Percentiles rank a stretch among this genome's conserved stretches.
Conservation (phyloP, 2,113 vertebrate species). For the Corydoras sp. region DNA sequence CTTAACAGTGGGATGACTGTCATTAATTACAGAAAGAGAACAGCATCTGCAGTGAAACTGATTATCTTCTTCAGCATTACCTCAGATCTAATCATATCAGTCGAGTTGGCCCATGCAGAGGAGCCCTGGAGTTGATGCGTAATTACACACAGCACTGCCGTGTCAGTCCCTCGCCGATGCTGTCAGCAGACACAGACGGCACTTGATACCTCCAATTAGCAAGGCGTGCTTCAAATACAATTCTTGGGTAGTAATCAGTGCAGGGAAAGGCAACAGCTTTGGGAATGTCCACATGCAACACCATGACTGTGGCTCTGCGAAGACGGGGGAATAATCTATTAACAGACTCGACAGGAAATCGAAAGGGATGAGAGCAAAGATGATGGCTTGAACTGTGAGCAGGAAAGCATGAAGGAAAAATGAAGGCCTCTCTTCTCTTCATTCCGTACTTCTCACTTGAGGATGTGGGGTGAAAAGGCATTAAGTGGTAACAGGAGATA, state of each 20-base stretch:
- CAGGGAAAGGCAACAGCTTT: slow-evolving; percentile 18
- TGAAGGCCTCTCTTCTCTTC: slow-evolving; percentile 32
- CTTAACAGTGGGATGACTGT: not conserved
- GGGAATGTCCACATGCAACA: slow-evolving; percentile 28
- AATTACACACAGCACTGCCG: slow-evolving; percentile 38
- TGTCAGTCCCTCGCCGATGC: slow-evolving; percentile 23
- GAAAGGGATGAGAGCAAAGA: slow-evolving; percentile 45
- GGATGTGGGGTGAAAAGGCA: slow-evolving; percentile 22
- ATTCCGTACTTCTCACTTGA: not conserved
- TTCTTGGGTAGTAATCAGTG: slow-evolving; percentile 32
- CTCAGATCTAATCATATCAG: slow-evolving; percentile 16
- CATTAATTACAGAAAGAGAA: slow-evolving; percentile 25
- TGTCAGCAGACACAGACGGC: slow-evolving; percentile 34
- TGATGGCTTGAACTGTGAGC: slow-evolving; percentile 42
- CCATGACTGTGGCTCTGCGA: slow-evolving; percentile 16
- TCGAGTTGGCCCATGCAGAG: slow-evolving; percentile 19
- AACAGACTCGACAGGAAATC: slow-evolving; percentile 45
- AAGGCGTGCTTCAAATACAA: slow-evolving; percentile 13
- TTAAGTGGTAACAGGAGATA: slow-evolving; percentile 36
- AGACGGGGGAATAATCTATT: slow-evolving; percentile 46
- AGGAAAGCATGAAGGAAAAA: slow-evolving; percentile 46
- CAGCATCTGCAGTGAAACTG: slow-evolving; percentile 12
- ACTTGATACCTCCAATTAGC: slow-evolving; percentile 39
- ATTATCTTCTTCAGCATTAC: slow-evolving; percentile 23
- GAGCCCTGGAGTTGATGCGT: slow-evolving; percentile 25